Evolutionary conservation across 1,140 invertebrate genomes (phyloP), one percentile per base, ranked within the genome.

Genomic region (Fopius arisanus): DNA sequence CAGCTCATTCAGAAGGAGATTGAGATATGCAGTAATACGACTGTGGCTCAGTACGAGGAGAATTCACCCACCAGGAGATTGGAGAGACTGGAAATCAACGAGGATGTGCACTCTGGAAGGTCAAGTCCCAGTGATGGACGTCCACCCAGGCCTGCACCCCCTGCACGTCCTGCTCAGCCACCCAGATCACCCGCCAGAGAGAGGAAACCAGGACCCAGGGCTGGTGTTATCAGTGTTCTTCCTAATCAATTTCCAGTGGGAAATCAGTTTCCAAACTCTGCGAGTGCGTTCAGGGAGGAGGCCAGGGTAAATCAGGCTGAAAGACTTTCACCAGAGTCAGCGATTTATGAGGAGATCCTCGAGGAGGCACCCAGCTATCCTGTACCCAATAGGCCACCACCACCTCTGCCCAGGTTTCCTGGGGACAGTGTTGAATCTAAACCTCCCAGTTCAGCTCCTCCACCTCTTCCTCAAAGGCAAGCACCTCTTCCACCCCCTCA

Each of bases 11-110:
- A 94, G 79, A 91, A 93, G 65, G 96, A 97, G 88, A 92, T 97
- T 77, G 92, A 91, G 62, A 87, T 96, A 10, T 96, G 94, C 85
- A 92, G 93, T 14, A 94, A 94, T 76, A 96, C 96, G 78, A 96
- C 95, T 3, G 89, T 94, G 59, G 92, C 95, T 5, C 87, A 97
- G 26, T 92, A 90, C 79, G 89, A 89, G 6, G 82, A 88, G 5
- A 83, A 85, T 79, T 86, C 88, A 1, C 76, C 81, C 14, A 78
- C 62, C 72, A 63, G 62, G 4, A 78, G 80, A 67, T 81, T 91
- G 78, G 73, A 91, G 79, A 77, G 88, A 78, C 75, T 89, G 78
- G 78, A 83, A 4, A 79, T 83, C 41, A 69, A 69, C 2, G 80
- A 82, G 14, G 74, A 80, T 6, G 21, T 77, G 0, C 74, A 76